Conservation (phyloP, 2,888 invertebrate species). For the Thyatira batis region DNA sequence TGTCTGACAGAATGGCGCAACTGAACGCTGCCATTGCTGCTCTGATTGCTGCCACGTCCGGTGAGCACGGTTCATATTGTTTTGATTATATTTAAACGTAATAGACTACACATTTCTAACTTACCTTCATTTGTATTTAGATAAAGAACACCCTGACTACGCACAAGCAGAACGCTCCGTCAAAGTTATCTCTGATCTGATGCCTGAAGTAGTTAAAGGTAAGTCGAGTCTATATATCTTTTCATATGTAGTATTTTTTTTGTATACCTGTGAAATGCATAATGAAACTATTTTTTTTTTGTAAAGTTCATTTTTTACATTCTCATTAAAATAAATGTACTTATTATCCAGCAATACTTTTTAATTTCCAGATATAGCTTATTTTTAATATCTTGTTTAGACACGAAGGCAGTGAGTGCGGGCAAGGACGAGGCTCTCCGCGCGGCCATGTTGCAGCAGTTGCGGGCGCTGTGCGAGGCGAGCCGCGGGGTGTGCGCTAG, state of each 20-base stretch:
- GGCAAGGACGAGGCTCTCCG: too few species aligned
- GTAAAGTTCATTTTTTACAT: too few species aligned
- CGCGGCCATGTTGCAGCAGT: too few species aligned
- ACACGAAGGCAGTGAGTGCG: too few species aligned
- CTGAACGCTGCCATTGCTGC: slow-evolving; percentile 43
- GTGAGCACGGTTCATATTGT: slow-evolving; percentile 10
- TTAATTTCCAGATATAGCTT: slow-evolving; percentile 23
- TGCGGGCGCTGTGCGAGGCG: too few species aligned
- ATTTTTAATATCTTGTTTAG: slow-evolving; percentile 36
- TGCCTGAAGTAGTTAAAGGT: slow-evolving; percentile 27
- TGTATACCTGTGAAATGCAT: too few species aligned
- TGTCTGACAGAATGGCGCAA: slow-evolving; percentile 10
- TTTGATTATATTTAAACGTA: not conserved
- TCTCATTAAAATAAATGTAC: too few species aligned
- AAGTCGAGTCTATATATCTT: not conserved
- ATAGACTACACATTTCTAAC: not conserved
- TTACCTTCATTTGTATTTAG: not conserved
- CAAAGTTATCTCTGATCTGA: slow-evolving; percentile 25
- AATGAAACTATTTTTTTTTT: too few species aligned
- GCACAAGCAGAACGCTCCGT: slow-evolving; percentile 26
- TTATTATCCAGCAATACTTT: too few species aligned
- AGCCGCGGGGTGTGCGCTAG: too few species aligned
- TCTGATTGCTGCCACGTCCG: slow-evolving; percentile 32
- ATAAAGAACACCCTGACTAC: slow-evolving; percentile 23
- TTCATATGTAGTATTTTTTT: too few species aligned